Conservation (phyloP, 2,888 invertebrate species). For the Phortica magna region DNA sequence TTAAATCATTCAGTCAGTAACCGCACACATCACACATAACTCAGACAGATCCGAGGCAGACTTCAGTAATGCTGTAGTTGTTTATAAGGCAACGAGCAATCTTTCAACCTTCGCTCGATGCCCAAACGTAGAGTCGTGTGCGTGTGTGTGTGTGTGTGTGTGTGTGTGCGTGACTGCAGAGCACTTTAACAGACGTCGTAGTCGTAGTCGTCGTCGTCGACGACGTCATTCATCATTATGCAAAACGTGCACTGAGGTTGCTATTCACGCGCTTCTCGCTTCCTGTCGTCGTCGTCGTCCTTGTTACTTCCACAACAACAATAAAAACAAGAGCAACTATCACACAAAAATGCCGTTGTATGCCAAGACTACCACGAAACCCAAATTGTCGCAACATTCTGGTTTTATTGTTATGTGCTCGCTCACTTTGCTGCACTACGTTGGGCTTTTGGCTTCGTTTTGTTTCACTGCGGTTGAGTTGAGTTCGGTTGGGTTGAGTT, state of each 20-base stretch:
- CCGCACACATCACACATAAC: not conserved
- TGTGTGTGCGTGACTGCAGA: not conserved
- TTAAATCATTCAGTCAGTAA: not conserved
- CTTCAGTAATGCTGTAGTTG: conserved; percentile 1
- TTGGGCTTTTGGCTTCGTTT: not conserved
- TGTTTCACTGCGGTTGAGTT: conserved; percentile 5
- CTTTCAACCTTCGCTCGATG: not conserved
- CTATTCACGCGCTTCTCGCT: conserved; percentile 38
- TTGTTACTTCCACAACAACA: not conserved
- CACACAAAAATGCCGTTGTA: conserved; percentile 35
- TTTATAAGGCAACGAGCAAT: conserved; percentile 22
- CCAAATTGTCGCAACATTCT: conserved; percentile 69
- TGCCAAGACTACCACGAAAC: conserved; percentile 42
- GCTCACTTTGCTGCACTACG: not conserved
- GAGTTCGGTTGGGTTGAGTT: not conserved
- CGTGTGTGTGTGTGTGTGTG: conserved; percentile 39
- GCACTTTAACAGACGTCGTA: conserved; percentile 27
- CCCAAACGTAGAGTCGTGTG: conserved; percentile 11
- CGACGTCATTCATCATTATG: conserved; percentile 69
- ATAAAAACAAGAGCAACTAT: conserved; percentile 14
- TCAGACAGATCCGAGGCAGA: not conserved
- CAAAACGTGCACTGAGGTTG: conserved; percentile 65
- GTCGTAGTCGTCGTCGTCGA: conserved; percentile 40
- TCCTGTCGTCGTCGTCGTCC: not conserved
- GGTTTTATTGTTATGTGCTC: conserved; percentile 62